These are phyloP conservation scores for Xylota segnis DNA, from an alignment of 2,888 invertebrate species.

Conservation along the genomic window DNA sequence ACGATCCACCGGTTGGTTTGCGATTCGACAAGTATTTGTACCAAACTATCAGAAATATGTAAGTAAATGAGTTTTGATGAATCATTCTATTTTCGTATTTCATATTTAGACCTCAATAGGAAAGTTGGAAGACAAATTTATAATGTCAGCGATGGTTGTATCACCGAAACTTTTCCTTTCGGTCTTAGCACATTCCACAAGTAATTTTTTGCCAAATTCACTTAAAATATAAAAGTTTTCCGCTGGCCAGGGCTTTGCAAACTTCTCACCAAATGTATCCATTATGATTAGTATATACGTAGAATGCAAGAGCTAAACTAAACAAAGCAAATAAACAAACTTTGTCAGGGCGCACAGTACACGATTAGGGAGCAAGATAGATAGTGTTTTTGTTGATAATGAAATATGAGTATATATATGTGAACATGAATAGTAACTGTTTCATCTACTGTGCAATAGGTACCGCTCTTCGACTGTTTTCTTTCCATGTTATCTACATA, in stretches of 20 bases:
- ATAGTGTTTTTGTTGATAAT: not conserved
- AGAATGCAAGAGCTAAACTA: not conserved
- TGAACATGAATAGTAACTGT: not conserved
- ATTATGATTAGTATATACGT: constrained; percentile 66
- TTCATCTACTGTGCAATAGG: not conserved
- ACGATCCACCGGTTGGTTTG: constrained; percentile 68
- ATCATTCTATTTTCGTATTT: not conserved
- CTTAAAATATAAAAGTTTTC: constrained; percentile 63
- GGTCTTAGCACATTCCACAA: constrained; percentile 79
- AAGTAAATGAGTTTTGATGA: not conserved
- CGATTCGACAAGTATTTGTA: constrained; percentile 70
- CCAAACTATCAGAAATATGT: constrained; percentile 76
- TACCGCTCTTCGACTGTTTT: not conserved
- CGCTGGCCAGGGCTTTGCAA: constrained; percentile 79
- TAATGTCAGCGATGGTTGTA: constrained; percentile 77
- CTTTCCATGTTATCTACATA: too few relatives aligned
- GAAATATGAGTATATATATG: not conserved
- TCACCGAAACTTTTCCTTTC: constrained; percentile 75
- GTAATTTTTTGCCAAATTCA: constrained; percentile 78
- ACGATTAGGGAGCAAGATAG: too few relatives aligned
- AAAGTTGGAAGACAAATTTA: constrained; percentile 79
- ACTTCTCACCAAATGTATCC: constrained; percentile 81
- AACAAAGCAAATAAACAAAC: too few relatives aligned
- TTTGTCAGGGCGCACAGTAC: too few relatives aligned
- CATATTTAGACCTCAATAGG: constrained; percentile 79